phyloP scores from a whole-genome alignment of 2,797 vertebrate species.

The Catamblyrhynchus diadema region DNA sequence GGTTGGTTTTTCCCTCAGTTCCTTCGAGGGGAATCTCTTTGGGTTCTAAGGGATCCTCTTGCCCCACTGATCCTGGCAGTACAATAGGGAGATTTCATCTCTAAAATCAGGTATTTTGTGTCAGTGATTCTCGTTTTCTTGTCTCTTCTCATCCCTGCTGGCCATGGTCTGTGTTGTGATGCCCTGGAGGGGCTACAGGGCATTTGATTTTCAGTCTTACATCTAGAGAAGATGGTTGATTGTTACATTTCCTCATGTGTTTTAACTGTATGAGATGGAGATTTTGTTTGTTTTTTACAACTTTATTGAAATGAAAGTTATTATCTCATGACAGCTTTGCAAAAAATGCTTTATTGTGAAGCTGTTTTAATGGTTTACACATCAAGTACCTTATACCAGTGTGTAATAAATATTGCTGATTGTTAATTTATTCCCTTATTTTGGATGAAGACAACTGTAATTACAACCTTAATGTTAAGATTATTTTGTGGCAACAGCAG shows the following conservation, averaged over 20 bases:
- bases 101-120: not conserved
- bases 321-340: not conserved
- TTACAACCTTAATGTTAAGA: not conserved
- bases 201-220: not conserved
- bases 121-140: not conserved
- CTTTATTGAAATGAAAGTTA: not conserved
- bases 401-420: not conserved
- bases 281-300: not conserved
- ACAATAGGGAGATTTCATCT: accelerated
- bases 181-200: not conserved
- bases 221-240: not conserved
- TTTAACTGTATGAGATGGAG: not conserved
- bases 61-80: not conserved
- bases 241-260: accelerated
- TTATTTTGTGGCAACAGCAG: not conserved
- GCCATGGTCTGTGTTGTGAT: not conserved
- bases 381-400: not conserved
- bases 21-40: not conserved
- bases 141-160: not conserved
- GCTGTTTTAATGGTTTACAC: not conserved
- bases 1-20: not conserved
- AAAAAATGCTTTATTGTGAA: not conserved
- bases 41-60: not conserved
- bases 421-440: not conserved
- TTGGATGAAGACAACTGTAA: not conserved